These are phyloP conservation scores for Mechanitis mazaeus DNA, from an alignment of 2,888 invertebrate genomes.

Conservation along the genomic window DNA sequence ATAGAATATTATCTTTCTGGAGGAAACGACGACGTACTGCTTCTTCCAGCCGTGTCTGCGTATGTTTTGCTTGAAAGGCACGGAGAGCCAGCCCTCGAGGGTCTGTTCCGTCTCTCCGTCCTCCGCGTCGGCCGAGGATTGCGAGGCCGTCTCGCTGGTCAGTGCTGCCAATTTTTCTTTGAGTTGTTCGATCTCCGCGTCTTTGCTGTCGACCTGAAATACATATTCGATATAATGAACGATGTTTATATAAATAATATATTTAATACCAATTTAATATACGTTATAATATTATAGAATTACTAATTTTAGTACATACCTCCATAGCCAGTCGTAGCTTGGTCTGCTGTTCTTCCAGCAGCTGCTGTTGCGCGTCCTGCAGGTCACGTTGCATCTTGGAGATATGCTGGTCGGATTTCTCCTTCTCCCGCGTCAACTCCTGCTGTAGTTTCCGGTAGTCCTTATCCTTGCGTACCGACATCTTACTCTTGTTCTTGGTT, in stretches of 20 bases:
- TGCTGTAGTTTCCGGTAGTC: constrained; percentile 96
- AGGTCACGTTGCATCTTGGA: constrained; percentile 89
- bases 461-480: constrained; percentile 92
- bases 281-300: neutral
- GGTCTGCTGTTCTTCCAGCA: constrained; percentile 82
- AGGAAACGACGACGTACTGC: constrained; percentile 97
- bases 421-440: constrained; percentile 94
- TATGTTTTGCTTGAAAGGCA: constrained; percentile 97
- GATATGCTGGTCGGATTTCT: constrained; percentile 93
- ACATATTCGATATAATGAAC: neutral
- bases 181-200: constrained; percentile 95
- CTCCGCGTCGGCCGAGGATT: constrained; percentile 93
- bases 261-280: neutral
- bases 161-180: constrained; percentile 88
- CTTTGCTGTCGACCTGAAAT: constrained; percentile 89
- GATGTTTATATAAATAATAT: neutral
- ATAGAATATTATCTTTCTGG: constrained; percentile 97
- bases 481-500: constrained; percentile 88
- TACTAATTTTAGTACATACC: constrained; percentile 39
- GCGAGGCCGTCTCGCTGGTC: constrained; percentile 91
- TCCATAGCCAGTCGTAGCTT: constrained; percentile 93
- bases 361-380: constrained; percentile 89
- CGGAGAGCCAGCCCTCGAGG: constrained; percentile 96
- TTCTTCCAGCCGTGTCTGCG: constrained; percentile 97
- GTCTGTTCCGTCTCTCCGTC: constrained; percentile 86